Conservation (phyloP, 2,113 vertebrate genomes). For the Nansenia antarctica region DNA sequence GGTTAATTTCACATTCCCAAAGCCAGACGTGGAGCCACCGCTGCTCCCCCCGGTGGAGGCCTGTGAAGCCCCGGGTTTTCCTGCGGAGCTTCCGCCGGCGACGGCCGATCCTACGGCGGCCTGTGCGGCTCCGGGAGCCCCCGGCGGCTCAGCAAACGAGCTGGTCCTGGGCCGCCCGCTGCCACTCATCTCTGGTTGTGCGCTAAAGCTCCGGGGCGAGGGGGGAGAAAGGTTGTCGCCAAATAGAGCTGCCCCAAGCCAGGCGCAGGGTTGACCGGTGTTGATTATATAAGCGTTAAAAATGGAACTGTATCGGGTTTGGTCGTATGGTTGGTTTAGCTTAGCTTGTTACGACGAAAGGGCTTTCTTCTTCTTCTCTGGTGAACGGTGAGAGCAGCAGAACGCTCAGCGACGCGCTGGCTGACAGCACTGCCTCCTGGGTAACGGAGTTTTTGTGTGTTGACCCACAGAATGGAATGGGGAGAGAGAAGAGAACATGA, state of each 20-base stretch:
- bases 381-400: conserved; percentile 67
- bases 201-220: conserved; percentile 74
- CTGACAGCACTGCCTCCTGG: conserved; percentile 56
- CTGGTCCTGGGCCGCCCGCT: conserved; percentile 84
- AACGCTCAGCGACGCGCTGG: conserved; percentile 69
- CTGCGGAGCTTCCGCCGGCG: conserved; percentile 76
- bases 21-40: conserved; percentile 76
- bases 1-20: conserved; percentile 78
- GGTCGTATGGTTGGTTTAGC: conserved; percentile 60
- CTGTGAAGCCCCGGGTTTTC: conserved; percentile 81
- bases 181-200: conserved; percentile 82
- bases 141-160: conserved; percentile 83
- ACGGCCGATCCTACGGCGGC: conserved; percentile 75
- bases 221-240: conserved; percentile 55
- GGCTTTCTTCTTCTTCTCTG: conserved; percentile 81
- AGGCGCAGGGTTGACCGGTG: conserved; percentile 38
- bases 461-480: neutral
- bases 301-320: conserved; percentile 66
- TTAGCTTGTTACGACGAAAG: conserved; percentile 46
- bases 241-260: conserved; percentile 54
- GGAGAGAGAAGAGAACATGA: neutral
- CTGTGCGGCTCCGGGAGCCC: conserved; percentile 77
- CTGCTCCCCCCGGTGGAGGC: conserved; percentile 75
- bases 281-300: conserved; percentile 47
- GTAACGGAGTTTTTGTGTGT: conserved; percentile 59